phyloP scores from a whole-genome alignment of 2,113 vertebrate genomes.

The Sturnus vulgaris region DNA sequence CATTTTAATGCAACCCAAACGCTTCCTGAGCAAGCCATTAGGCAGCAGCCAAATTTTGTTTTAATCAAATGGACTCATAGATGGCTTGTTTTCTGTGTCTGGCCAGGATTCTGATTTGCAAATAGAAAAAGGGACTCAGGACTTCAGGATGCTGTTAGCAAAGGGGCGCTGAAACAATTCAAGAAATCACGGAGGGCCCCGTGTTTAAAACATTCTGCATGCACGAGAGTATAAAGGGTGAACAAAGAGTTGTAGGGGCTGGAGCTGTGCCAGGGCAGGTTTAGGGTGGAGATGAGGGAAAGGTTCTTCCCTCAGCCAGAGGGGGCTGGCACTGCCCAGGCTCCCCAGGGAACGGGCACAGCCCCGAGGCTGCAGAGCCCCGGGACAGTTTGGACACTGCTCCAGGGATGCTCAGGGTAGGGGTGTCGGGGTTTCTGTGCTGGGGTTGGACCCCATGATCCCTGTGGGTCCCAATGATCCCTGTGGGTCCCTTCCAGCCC shows the following conservation, averaged over 20 bases:
- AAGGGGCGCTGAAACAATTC: background rate
- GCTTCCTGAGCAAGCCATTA: conserved; percentile 54
- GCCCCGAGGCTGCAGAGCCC: background rate
- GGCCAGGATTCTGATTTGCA: conserved; percentile 41
- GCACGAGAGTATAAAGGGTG: rapidly evolving
- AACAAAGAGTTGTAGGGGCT: background rate
- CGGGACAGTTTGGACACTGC: rapidly evolving
- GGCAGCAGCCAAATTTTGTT: conserved; percentile 58
- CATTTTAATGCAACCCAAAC: conserved; percentile 58
- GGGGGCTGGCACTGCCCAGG: background rate
- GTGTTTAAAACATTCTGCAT: background rate
- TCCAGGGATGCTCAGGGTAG: background rate
- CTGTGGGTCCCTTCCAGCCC: background rate
- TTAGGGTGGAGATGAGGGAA: background rate
- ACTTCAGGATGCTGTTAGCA: background rate
- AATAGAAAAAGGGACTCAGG: background rate
- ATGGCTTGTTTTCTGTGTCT: conserved; percentile 40
- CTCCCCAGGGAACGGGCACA: background rate
- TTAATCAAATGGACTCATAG: conserved; percentile 38
- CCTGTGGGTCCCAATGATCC: too few species aligned
- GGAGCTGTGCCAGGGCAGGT: background rate
- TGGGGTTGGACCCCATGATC: too few species aligned
- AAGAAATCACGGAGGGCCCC: background rate
- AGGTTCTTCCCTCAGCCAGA: background rate
- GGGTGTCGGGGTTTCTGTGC: background rate